These are phyloP conservation scores for Eolophus roseicapilla DNA, from an alignment of 2,113 vertebrate species.

Conservation along the genomic window DNA sequence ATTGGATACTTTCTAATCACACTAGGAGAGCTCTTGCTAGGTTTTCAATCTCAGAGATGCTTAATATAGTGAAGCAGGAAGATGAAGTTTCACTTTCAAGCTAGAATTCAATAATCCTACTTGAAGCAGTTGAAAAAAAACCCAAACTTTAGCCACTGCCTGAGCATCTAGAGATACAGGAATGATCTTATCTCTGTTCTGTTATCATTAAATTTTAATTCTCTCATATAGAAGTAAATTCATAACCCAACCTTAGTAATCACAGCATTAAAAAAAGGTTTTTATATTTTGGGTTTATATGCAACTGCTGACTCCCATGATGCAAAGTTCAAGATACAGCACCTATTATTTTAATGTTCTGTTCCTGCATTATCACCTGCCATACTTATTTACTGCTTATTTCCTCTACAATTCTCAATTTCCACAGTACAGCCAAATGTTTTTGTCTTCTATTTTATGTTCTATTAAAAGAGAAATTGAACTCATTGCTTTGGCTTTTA, in stretches of 20 bases:
- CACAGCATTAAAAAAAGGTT: not conserved
- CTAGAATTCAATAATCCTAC: slow-evolving; percentile 26
- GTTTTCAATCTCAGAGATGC: slow-evolving; percentile 26
- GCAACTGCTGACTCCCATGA: not conserved
- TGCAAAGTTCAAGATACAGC: not conserved
- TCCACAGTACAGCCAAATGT: not conserved
- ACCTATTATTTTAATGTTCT: not conserved
- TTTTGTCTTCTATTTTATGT: slow-evolving; percentile 5
- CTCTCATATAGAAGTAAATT: not conserved
- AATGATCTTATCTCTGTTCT: not conserved
- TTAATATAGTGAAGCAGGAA: not conserved
- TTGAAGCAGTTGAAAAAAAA: not conserved
- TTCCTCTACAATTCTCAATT: slow-evolving; percentile 19
- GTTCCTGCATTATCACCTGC: not conserved
- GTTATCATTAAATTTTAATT: slow-evolving; percentile 4
- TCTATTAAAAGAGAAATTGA: slow-evolving; percentile 22
- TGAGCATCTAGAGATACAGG: not conserved
- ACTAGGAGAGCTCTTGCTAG: not conserved
- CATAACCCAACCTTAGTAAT: not conserved
- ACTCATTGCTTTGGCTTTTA: not conserved
- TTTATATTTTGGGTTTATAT: not conserved
- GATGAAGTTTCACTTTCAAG: not conserved
- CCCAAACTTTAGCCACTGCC: not conserved
- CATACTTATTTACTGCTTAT: slow-evolving; percentile 29
- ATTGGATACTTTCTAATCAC: slow-evolving; percentile 33